phyloP scores from a whole-genome alignment of 1,140 invertebrate species.

The Bacillus rossius region DNA sequence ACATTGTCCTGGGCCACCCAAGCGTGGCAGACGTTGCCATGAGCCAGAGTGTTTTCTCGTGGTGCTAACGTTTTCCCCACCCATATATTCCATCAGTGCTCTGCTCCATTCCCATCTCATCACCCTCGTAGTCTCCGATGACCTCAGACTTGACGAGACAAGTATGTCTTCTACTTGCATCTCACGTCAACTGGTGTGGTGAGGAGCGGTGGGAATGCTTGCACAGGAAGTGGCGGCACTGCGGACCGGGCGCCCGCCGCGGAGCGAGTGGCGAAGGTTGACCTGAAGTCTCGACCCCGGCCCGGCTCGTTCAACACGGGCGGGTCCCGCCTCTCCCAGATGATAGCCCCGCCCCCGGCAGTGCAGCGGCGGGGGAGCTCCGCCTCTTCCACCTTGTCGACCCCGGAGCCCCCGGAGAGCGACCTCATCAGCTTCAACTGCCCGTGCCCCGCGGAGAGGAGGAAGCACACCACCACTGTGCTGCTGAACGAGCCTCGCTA shows the following conservation, averaged over 20 bases:
- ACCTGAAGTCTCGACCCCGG: constrained; percentile 42
- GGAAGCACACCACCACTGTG: background rate
- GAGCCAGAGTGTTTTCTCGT: too few species aligned
- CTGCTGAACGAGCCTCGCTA: background rate
- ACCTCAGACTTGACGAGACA: too few species aligned
- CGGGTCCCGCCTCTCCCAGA: constrained; percentile 28
- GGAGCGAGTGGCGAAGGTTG: background rate
- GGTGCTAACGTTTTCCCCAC: too few species aligned
- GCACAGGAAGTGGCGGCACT: background rate
- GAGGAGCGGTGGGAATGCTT: too few species aligned
- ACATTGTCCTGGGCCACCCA: too few species aligned
- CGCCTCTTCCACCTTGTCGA: constrained; percentile 34
- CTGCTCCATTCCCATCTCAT: too few species aligned
- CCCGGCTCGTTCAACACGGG: constrained; percentile 45
- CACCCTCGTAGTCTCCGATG: too few species aligned
- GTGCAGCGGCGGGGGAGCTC: constrained; percentile 36
- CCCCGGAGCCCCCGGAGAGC: constrained; percentile 39
- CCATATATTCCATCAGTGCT: too few species aligned
- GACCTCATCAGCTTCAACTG: constrained; percentile 63
- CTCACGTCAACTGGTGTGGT: too few species aligned
- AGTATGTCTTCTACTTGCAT: too few species aligned
- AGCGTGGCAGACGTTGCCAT: too few species aligned
- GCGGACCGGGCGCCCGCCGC: background rate
- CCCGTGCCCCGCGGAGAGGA: background rate
- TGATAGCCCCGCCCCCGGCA: constrained; percentile 49